phyloP scores from a whole-genome alignment of 53 echinoderm and acorn worm genomes.

The Apostichopus leukothele region DNA sequence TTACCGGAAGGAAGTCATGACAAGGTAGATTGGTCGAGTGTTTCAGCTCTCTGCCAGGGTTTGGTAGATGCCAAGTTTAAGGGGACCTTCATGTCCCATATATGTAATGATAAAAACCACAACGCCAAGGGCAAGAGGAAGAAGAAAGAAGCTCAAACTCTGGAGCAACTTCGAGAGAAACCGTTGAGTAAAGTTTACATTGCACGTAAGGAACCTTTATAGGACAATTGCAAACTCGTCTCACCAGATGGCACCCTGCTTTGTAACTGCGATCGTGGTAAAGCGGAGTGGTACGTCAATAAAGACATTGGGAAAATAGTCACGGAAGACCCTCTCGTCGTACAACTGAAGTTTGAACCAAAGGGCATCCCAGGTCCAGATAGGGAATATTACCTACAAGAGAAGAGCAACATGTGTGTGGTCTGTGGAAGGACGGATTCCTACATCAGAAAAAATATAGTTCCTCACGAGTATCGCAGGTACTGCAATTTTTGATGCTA shows the following conservation, averaged over 20 bases:
- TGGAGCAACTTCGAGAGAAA: conserved; percentile 10
- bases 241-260: conserved; percentile 78
- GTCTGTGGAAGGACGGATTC: conserved; percentile 87
- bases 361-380: conserved; percentile 82
- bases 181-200: conserved; percentile 63
- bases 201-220: conserved; percentile 71
- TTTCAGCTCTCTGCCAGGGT: conserved; percentile 53
- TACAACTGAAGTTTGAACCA: conserved; percentile 84
- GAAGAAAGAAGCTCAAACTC: neutral
- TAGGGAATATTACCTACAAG: conserved; percentile 75
- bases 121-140: neutral
- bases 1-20: neutral
- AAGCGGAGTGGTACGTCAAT: conserved; percentile 90
- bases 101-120: neutral
- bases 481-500: neutral
- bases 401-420: conserved; percentile 83
- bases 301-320: conserved; percentile 72
- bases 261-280: conserved; percentile 76
- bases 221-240: conserved; percentile 85
- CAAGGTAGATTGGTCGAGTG: conserved; percentile 46
- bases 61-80: conserved; percentile 54
- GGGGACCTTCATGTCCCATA: neutral
- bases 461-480: conserved; percentile 98
- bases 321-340: conserved; percentile 70
- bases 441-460: conserved; percentile 87